Evolutionary conservation across 53 echinoderm and acorn worm species (phyloP), one percentile per base, ranked within the genome.

Genomic region (Actinopyga echinites): DNA sequence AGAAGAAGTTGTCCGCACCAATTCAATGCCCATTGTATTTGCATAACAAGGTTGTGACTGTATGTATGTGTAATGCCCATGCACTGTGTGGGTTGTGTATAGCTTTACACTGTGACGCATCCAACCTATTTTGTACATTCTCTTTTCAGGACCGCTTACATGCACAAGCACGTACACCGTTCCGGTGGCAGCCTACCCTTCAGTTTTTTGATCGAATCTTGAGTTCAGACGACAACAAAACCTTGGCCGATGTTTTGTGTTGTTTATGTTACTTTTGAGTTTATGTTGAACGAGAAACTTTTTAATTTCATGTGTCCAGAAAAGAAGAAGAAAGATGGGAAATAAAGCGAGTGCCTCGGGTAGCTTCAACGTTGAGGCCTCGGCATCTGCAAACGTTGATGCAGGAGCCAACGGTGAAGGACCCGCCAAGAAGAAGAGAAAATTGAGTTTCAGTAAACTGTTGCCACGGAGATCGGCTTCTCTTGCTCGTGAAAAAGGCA

Each of bases 361-460:
- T 53, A 79, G 88, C 43, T 71, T 93, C 68, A 83, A 86, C 82
- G 90, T 90, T 69, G 95, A 90, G 78, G 93, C 88, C 59, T 89
- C 93, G 80, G 95, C 89, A 34, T 91, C 91, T n/a, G 86, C 81
- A 13, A 82, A 78, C 19, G 89, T 80, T 25, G 89, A 84, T 17
- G 89, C 63, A 34, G 65, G 60, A 37, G 92, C 77, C 17, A 90
- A 85, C 29, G 88, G 85, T 54, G 83, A 90, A 30, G 91, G 90
- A 80, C 92, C 95, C 74, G 83, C 90, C 15, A 90, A 91, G 85
- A 95, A 95, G 65, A 95, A 92, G 86, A 85, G 95, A 55, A 83
- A 86, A 53, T 83, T 92, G 82, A 95, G 95, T 88, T 95, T 95
- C 90, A 95, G 91, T 67, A 79, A 77, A 56, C 87, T 94, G 64